These are phyloP conservation scores for Coracopsis vasa DNA, from an alignment of 2,113 vertebrate species.

Conservation along the genomic window DNA sequence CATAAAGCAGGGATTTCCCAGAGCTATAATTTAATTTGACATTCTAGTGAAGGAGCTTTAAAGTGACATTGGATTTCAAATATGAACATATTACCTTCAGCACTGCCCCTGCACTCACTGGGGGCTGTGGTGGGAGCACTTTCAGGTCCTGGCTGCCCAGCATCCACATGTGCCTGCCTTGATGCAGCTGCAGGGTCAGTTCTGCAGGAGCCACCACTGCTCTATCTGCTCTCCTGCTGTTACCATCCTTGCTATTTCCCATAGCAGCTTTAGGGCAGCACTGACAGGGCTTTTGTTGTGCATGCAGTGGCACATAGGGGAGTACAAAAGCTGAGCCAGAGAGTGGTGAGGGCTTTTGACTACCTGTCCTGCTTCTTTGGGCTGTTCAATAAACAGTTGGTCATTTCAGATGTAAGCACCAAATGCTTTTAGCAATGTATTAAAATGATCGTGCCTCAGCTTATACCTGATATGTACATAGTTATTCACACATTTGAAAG, in stretches of 20 bases:
- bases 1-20: neutral
- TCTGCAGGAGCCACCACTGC: neutral
- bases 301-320: neutral
- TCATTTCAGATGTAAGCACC: neutral
- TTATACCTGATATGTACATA: neutral
- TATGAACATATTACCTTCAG: neutral
- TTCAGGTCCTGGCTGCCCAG: neutral
- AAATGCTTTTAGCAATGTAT: neutral
- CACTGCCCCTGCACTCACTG: neutral
- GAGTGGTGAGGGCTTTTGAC: neutral
- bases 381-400: neutral
- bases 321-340: neutral
- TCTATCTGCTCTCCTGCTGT: neutral
- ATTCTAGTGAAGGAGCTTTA: neutral
- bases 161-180: neutral
- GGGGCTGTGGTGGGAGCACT: neutral
- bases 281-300: accelerated
- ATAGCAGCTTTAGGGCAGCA: neutral
- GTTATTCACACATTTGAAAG: neutral
- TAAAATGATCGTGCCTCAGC: neutral
- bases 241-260: neutral
- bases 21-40: neutral
- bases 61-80: neutral
- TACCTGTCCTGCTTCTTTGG: neutral
- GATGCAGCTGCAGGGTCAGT: no score